Evolutionary conservation across 2,888 invertebrate genomes (phyloP), one percentile per base, ranked within the genome.

Genomic region (Eristalis pertinax): DNA sequence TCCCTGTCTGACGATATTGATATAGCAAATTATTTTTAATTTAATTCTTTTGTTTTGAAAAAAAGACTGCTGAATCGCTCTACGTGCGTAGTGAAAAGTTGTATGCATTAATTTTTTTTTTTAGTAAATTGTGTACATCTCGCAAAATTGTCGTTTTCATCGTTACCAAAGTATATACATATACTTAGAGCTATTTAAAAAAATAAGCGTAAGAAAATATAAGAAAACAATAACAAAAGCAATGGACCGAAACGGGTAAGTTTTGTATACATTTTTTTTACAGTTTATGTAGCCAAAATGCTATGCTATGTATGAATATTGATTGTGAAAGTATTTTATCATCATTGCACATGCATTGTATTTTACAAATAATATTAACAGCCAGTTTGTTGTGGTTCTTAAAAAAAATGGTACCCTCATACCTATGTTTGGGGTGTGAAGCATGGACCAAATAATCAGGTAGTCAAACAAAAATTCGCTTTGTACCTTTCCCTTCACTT

Each of bases 231-330:
- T 84, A 74, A 82, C 70, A 80, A 70, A 65, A 79, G 90, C 80
- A 89, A 92, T 92, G 92, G 92, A 92, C 86, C 92, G 92, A 82
- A 91, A 92, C 79, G 92, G 92, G 92, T 92, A 89, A 91, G 91
- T 89, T 41, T 26, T 43, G 65, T 43, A 43, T 67, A 50, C 15
- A 60, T 32, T 5, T 43, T 41, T 38, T 68, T 1, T 5, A 22
- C 64, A 50, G 69, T n/a, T n/a, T 43, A n/a, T 4, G 26, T 26
- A 26, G 2, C 26, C 26, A 26, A 26, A 26, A 26, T 26, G 26
- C 4, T 2, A n/a, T 5, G 43, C 15, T n/a, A 15, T 15, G 2
- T 15, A 43, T 7, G 4, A 43, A 43, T 32, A 43, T n/a, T 38
- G 38, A 13, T 38, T 13, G 38, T 38, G 13, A 38, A 38, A 38